Evolutionary conservation across 2,113 vertebrate genomes (phyloP), one percentile per base, ranked within the genome.

Genomic region (Elephas maximus): DNA sequence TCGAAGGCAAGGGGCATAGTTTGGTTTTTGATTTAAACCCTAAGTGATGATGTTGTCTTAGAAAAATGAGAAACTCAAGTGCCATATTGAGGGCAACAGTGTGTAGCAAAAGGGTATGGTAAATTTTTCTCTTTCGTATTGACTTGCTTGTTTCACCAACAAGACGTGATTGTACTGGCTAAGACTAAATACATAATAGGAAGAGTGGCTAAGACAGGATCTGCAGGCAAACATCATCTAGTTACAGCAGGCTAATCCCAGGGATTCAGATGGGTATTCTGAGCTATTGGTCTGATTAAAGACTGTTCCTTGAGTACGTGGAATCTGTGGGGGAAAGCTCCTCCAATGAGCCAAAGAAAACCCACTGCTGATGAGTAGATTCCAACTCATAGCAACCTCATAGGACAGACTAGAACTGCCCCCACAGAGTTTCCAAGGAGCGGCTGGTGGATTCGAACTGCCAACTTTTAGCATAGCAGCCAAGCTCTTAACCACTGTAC

Each of bases 61-160:
- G 78, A 62, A 88, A 74, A 94, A 92, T 77, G 33, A 84, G 74
- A 86, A 89, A 65, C 51, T 83, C 69, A 51, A 65, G 24, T n/a
- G 41, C 48, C 89, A 45, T 86, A 77, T 1, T 26, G 37, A 87
- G 65, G 67, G 82, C 26, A 26, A 63, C 76, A 67, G 67, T 57
- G 20, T 51, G 28, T 20, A 76, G 44, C 48, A 74, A 84, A 60
- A 37, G 71, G 48, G 57, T 23, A 41, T 1, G 30, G 74, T 30
- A 30, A 15, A 23, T 60, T 86, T 81, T 78, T 82, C 30, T 57
- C 62, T 90, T 82, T 83, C 78, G 51, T 89, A 62, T 26, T 78
- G 51, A 63, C 77, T 86, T 82, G 26, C 51, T 77, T 91, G 67
- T 81, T 90, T 90, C 12, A 6, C 67, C 77, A 76, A 60, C 28